Percentiles rank a stretch among this genome's conserved stretches.
These are phyloP conservation scores for Tetropium fuscum DNA, from an alignment of 2,888 invertebrate species.

Conservation along the genomic window DNA sequence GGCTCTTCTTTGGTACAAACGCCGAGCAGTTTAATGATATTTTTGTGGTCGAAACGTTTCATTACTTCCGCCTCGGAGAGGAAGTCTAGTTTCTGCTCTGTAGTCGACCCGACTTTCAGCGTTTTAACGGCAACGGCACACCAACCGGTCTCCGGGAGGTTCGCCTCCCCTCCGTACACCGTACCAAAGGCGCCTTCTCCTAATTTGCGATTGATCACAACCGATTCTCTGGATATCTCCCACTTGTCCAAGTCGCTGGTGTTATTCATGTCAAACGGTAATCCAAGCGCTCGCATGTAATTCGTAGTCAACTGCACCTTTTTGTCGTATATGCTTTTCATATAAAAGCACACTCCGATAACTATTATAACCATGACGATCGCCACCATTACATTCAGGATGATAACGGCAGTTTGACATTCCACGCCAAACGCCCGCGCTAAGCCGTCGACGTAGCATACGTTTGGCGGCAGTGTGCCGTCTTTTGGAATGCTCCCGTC, in stretches of 20 bases:
- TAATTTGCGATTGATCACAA: slow-evolving; percentile 87
- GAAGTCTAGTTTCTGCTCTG: slow-evolving; percentile 91
- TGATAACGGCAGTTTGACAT: slow-evolving; percentile 80
- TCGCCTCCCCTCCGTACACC: slow-evolving; percentile 91
- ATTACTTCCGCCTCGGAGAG: slow-evolving; percentile 93
- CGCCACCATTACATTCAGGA: slow-evolving; percentile 73
- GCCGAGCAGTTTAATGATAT: slow-evolving; percentile 83
- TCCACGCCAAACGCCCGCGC: slow-evolving; percentile 76
- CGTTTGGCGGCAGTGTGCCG: slow-evolving; percentile 71
- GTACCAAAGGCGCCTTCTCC: slow-evolving; percentile 95
- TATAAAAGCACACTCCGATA: slow-evolving; percentile 66
- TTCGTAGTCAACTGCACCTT: slow-evolving; percentile 75
- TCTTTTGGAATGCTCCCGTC: slow-evolving; percentile 75
- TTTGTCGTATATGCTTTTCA: slow-evolving; percentile 78
- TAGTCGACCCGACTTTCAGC: slow-evolving; percentile 82
- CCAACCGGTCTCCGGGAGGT: slow-evolving; percentile 79
- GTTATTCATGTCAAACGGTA: slow-evolving; percentile 67
- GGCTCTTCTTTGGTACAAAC: slow-evolving; percentile 91
- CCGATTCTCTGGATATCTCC: slow-evolving; percentile 87
- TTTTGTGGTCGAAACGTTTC: slow-evolving; percentile 92
- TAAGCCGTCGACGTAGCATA: slow-evolving; percentile 77
- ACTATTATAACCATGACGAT: slow-evolving; percentile 70
- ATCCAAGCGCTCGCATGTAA: slow-evolving; percentile 75
- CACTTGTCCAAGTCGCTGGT: slow-evolving; percentile 79
- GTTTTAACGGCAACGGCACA: slow-evolving; percentile 91